These are phyloP conservation scores for Sakesphorus luctuosus DNA, from an alignment of 2,113 vertebrate genomes.

Conservation along the genomic window DNA sequence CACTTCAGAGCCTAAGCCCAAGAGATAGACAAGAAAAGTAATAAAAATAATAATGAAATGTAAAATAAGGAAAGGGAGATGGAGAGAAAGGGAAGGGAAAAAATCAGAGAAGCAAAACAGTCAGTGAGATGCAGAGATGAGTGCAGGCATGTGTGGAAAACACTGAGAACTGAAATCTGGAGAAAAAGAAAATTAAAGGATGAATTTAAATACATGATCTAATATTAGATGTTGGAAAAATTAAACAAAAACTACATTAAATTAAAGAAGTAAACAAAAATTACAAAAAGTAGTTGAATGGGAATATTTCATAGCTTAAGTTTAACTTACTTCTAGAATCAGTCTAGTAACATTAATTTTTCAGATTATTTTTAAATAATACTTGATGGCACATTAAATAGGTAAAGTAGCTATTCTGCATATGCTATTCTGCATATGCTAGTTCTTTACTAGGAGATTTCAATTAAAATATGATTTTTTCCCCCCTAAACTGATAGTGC, in stretches of 20 bases:
- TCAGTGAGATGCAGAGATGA: neutral
- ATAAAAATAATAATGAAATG: slow-evolving; percentile 4
- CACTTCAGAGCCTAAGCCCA: neutral
- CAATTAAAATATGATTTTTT: neutral
- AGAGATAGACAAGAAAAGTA: neutral
- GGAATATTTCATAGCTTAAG: neutral
- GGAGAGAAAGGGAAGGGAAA: neutral
- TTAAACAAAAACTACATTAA: neutral
- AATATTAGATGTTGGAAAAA: neutral
- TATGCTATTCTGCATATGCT: neutral
- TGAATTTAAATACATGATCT: neutral
- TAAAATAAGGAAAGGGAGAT: neutral
- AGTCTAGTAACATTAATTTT: neutral
- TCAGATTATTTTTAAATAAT: neutral
- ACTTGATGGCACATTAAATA: neutral
- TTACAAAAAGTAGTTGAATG: neutral
- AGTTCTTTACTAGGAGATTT: neutral
- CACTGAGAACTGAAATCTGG: neutral
- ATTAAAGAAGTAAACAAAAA: rapidly evolving
- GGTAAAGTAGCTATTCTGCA: neutral
- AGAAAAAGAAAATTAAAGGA: neutral
- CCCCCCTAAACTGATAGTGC: neutral
- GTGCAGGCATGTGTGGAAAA: neutral
- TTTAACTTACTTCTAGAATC: neutral
- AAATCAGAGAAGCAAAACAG: neutral